Conservation (phyloP, 1,140 invertebrate species). For the Phocides pigmalion region DNA sequence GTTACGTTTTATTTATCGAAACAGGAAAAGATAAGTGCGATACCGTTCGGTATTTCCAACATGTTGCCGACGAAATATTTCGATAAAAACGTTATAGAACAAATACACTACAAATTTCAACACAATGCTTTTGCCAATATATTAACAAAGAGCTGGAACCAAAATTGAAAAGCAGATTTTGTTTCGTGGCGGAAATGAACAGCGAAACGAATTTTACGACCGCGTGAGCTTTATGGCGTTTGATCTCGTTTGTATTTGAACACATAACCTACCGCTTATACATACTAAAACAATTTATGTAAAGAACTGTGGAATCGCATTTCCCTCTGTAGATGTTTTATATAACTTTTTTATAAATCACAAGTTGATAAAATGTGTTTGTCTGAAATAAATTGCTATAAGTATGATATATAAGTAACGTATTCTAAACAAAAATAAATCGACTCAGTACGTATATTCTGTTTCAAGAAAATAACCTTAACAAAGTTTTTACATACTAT, state of each 20-base stretch:
- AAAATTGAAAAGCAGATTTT: constrained; percentile 12
- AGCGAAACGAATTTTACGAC: not conserved
- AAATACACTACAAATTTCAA: constrained; percentile 21
- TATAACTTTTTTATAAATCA: no score
- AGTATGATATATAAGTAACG: no score
- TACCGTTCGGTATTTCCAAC: constrained; percentile 24
- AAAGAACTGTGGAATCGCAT: no score
- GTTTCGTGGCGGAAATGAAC: not conserved
- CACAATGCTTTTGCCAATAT: constrained; percentile 5
- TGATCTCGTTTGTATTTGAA: constrained; percentile 2
- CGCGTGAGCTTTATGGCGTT: not conserved
- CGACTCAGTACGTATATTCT: no score
- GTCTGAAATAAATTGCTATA: no score
- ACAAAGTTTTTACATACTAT: no score
- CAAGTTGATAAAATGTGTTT: no score
- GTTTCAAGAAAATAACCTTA: no score
- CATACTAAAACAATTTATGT: constrained; percentile 3
- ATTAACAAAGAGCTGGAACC: constrained; percentile 5
- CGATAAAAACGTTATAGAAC: constrained; percentile 18
- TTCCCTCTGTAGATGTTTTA: no score
- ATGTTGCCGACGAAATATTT: constrained; percentile 17
- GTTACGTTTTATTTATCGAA: constrained; percentile 49
- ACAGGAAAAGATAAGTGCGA: constrained; percentile 41
- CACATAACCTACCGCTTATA: not conserved
- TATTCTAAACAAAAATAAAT: no score